Base-by-base conservation (phyloP, 2,797 vertebrate species). In the Chrysocyon brachyurus region DNA sequence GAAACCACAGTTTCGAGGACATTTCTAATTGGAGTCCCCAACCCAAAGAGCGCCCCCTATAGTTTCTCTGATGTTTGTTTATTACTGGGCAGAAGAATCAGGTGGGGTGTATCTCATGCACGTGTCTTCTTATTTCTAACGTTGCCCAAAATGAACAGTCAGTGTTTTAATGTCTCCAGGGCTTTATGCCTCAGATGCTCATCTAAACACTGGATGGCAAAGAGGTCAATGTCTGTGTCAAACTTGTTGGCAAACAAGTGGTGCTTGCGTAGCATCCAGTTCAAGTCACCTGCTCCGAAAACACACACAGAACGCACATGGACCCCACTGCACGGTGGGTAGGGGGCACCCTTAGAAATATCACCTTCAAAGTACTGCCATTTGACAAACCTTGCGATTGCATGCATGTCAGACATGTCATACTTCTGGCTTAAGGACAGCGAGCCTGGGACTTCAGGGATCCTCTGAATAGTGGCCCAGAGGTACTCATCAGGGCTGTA, bases 211-310 rank as follows among this genome's bases (percentile, higher is more conserved):
- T 99, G 99, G 82, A 99, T 85, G 33, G 99, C 99, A 94, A 99
- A 98, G 54, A 98, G 97, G 95, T 99, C 99, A 0, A 97, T 96
- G 11, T 99, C 98, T 0, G 86, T 82, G 86, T 99, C 99, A 97
- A 99, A 99, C 97, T 99, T 99, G 90, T 99, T 99, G 94, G 99
- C 99, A 98, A 99, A 99, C 28, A 99, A 98, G 93, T 99, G 99
- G 90, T 99, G 99, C 19, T 99, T 98, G n/a, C 94, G 92, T n/a
- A 99, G 61, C 91, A 99, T 98, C 99, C 99, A 99, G 36, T 98
- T 98, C 97, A 99, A 98, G 97, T 99, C 99, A 28, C 99, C 99
- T 0, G 92, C 98, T 12, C 99, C 99, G 15, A 99, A 99, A 28
- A 99, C 98, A 78, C 99, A 99, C 75, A 99, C 97, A 0, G 94